Evolutionary conservation across 2,888 invertebrate genomes (phyloP).

Genomic region (Pseudoips prasinana): DNA sequence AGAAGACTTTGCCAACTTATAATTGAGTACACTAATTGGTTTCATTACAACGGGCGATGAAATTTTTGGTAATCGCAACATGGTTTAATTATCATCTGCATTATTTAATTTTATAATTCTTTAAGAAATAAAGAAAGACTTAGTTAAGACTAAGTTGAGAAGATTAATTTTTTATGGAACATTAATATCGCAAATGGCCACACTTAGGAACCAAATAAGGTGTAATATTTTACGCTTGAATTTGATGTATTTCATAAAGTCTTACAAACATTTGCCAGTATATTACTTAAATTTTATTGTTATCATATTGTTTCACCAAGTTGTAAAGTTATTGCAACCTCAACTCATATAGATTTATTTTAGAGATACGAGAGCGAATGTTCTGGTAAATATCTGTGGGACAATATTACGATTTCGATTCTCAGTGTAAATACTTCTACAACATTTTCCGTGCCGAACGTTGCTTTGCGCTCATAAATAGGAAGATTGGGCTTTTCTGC

Average conservation of each 20-base stretch:
- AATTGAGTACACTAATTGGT: conserved; percentile 20
- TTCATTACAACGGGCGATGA: not conserved
- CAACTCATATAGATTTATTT: too few relatives aligned
- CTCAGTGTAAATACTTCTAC: not conserved
- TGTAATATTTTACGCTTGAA: too few relatives aligned
- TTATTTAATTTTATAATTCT: not conserved
- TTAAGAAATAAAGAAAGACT: not conserved
- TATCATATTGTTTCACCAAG: too few relatives aligned
- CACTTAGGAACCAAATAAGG: too few relatives aligned
- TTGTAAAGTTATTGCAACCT: too few relatives aligned
- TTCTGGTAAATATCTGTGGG: not conserved
- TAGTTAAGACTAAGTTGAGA: not conserved
- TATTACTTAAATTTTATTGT: too few relatives aligned
- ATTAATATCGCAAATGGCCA: too few relatives aligned
- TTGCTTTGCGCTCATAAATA: conserved; percentile 3
- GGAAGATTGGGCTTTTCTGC: conserved; percentile 4
- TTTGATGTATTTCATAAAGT: too few relatives aligned
- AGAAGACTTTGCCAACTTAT: conserved; percentile 27
- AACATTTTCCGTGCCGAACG: not conserved
- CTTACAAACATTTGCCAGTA: too few relatives aligned
- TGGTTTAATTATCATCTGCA: too few relatives aligned
- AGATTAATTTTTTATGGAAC: not conserved
- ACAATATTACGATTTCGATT: not conserved
- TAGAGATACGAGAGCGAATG: too few relatives aligned
- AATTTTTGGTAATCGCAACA: too few relatives aligned